Percentiles rank a stretch among this genome's conserved stretches.
Evolutionary conservation across 2,797 vertebrate genomes (phyloP).

Genomic region (Furcifer pardalis): DNA sequence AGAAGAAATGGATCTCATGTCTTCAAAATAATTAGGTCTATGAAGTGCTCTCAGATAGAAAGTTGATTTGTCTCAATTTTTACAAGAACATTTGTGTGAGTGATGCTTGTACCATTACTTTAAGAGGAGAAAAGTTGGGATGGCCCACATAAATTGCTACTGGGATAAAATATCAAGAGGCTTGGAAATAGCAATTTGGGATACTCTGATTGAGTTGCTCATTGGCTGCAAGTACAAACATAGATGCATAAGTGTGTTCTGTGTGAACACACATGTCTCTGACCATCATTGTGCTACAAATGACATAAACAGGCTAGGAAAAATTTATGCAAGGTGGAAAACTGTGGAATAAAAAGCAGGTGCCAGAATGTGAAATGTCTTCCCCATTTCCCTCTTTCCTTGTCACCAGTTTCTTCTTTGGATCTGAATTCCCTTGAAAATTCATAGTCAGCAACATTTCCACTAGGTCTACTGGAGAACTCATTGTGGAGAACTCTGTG

Average conservation of each 20-base stretch:
- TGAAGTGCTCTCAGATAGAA: background rate
- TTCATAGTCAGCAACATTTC: too few relatives aligned
- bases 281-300: background rate
- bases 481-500: too few relatives aligned
- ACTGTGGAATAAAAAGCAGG: background rate
- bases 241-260: background rate
- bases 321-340: background rate
- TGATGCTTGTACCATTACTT: background rate
- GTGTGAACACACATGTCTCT: background rate
- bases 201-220: background rate
- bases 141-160: background rate
- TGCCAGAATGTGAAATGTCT: background rate
- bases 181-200: background rate
- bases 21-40: constrained; percentile 10
- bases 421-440: too few relatives aligned
- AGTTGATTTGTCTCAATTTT: constrained; percentile 2
- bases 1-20: background rate
- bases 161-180: background rate
- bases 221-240: too few relatives aligned
- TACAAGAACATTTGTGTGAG: background rate
- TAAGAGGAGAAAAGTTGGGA: background rate
- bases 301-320: background rate
- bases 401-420: too few relatives aligned
- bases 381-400: too few relatives aligned
- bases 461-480: too few relatives aligned